These are phyloP conservation scores for Peucedramus taeniatus DNA, from an alignment of 2,113 vertebrate species.

Conservation along the genomic window DNA sequence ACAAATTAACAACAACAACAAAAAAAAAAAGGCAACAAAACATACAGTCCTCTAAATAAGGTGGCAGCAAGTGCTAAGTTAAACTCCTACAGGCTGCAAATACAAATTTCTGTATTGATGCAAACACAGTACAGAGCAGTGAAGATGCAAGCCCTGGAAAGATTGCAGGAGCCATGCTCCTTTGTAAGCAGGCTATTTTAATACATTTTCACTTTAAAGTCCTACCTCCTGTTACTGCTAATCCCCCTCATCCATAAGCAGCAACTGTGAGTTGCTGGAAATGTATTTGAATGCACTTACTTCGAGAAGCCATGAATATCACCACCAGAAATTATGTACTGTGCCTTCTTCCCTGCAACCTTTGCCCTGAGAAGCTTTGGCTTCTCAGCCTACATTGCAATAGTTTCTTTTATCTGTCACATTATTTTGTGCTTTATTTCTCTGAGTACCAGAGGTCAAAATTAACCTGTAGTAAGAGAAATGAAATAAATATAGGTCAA, in stretches of 20 bases:
- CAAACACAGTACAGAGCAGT: neutral
- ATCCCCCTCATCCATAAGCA: neutral
- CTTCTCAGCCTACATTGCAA: neutral
- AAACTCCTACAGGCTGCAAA: neutral
- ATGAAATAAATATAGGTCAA: neutral
- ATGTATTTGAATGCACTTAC: slow-evolving; percentile 8
- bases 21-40: neutral
- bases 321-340: neutral
- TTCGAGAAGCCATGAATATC: neutral
- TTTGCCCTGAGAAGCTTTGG: slow-evolving; percentile 29
- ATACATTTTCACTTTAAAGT: neutral
- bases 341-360: slow-evolving; percentile 31
- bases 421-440: slow-evolving; percentile 20
- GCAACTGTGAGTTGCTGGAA: neutral
- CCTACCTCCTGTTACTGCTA: neutral
- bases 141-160: neutral
- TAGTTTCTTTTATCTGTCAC: neutral
- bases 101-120: neutral
- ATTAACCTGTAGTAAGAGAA: slow-evolving; percentile 38
- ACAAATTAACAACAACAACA: no score
- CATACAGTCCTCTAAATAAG: neutral
- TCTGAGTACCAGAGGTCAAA: slow-evolving; percentile 38
- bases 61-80: neutral
- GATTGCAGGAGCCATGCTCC: neutral
- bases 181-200: neutral